Conservation (phyloP, 2,888 invertebrate genomes). For the Epirrhoe tristata region DNA sequence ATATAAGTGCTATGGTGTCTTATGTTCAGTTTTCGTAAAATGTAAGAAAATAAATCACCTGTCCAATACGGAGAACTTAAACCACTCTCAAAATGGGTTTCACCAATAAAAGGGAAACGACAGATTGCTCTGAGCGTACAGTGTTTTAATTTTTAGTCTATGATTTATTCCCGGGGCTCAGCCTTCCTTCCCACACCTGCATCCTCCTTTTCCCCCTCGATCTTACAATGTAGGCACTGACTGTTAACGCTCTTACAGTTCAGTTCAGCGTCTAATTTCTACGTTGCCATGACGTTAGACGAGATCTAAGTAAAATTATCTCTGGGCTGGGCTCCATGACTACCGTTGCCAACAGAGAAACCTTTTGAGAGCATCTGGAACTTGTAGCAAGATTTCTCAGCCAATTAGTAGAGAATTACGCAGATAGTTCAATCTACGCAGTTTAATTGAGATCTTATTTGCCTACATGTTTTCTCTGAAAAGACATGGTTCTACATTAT, state of each 20-base stretch:
- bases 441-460: background rate
- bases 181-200: slow-evolving; percentile 39
- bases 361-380: slow-evolving; percentile 7
- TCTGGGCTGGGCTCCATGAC: slow-evolving; percentile 7
- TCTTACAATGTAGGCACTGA: slow-evolving; percentile 40
- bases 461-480: background rate
- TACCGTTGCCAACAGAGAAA: slow-evolving; percentile 7
- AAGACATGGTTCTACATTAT: slow-evolving; percentile 1
- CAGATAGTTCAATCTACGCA: background rate
- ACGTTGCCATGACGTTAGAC: slow-evolving; percentile 67
- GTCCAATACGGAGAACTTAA: background rate
- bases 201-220: slow-evolving; percentile 22
- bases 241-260: slow-evolving; percentile 52
- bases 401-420: slow-evolving; percentile 14
- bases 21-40: too few relatives aligned
- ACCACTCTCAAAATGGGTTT: slow-evolving; percentile 3
- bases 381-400: background rate
- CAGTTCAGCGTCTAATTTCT: slow-evolving; percentile 60
- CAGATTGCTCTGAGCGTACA: slow-evolving; percentile 28
- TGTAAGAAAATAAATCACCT: background rate
- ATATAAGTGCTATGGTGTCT: too few relatives aligned
- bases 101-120: slow-evolving; percentile 3
- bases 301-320: slow-evolving; percentile 37
- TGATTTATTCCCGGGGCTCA: slow-evolving; percentile 45
- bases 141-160: slow-evolving; percentile 43